These are phyloP conservation scores for Chaetorhynchus papuensis DNA, from an alignment of 2,113 vertebrate species.

Conservation along the genomic window DNA sequence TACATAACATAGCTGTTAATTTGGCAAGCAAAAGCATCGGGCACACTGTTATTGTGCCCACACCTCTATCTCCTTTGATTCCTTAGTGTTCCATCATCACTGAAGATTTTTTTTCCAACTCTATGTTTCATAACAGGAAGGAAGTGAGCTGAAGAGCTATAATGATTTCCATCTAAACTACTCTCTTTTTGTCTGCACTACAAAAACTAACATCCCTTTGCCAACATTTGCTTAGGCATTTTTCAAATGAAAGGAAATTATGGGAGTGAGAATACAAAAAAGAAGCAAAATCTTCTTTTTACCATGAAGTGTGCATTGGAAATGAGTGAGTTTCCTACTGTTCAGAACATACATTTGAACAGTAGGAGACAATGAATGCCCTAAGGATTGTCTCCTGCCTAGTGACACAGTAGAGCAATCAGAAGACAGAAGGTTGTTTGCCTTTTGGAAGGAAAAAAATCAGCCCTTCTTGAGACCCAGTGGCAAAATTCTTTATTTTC, in stretches of 20 bases:
- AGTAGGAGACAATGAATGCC: conserved; percentile 46
- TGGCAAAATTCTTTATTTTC: conserved; percentile 12
- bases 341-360: conserved; percentile 34
- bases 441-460: background rate
- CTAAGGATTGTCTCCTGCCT: conserved; percentile 24
- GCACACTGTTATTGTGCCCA: background rate
- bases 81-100: background rate
- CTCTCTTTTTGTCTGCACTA: conserved; percentile 22
- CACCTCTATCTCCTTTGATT: background rate
- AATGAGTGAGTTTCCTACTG: conserved; percentile 42
- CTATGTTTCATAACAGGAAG: conserved; percentile 1
- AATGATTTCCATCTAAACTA: conserved; percentile 37
- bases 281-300: conserved; percentile 43
- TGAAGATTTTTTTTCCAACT: background rate
- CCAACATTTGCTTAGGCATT: conserved; percentile 45
- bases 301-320: conserved; percentile 3
- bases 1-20: background rate
- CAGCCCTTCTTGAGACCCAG: background rate
- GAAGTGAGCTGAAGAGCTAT: conserved; percentile 32
- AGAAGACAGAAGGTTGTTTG: conserved; percentile 18
- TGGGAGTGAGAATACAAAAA: conserved; percentile 42
- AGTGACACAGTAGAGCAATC: conserved; percentile 45
- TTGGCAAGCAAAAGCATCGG: background rate
- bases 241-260: conserved; percentile 56
- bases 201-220: conserved; percentile 14